Evolutionary conservation across 2,797 vertebrate genomes (phyloP).

Genomic region (Gobio occitaniae): DNA sequence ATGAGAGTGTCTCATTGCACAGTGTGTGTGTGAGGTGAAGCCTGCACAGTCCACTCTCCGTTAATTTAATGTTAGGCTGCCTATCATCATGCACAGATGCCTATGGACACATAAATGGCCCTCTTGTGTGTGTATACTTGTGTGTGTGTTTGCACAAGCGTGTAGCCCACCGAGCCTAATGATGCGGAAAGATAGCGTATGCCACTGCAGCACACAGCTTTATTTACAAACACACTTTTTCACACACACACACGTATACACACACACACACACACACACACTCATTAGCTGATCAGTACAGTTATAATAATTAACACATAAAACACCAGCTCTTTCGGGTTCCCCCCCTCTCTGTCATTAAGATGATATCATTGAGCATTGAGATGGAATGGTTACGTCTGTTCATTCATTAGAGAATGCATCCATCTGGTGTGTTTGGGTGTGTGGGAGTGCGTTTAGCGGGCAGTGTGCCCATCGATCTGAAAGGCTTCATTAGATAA

Average conservation of each 20-base stretch:
- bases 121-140: conserved; percentile 83
- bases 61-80: conserved; percentile 97
- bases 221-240: conserved; percentile 73
- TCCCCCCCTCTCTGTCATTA: conserved; percentile 34
- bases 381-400: conserved; percentile 57
- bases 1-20: neutral
- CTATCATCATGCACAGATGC: conserved; percentile 99
- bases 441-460: conserved; percentile 46
- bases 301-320: conserved; percentile 84
- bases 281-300: conserved; percentile 81
- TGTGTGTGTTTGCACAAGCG: conserved; percentile 75
- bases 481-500: conserved; percentile 97
- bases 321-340: conserved; percentile 59
- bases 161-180: conserved; percentile 88
- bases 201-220: conserved; percentile 81
- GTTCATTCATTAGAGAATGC: conserved; percentile 59
- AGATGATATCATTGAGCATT: conserved; percentile 57
- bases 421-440: conserved; percentile 55
- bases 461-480: conserved; percentile 90
- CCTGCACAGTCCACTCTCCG: conserved; percentile 69
- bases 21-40: conserved; percentile 32
- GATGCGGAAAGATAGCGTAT: conserved; percentile 94
- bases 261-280: conserved; percentile 81
- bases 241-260: conserved; percentile 76
- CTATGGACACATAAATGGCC: conserved; percentile 97